These are phyloP conservation scores for Melieria picta DNA, from an alignment of 2,888 invertebrate genomes.

Conservation along the genomic window DNA sequence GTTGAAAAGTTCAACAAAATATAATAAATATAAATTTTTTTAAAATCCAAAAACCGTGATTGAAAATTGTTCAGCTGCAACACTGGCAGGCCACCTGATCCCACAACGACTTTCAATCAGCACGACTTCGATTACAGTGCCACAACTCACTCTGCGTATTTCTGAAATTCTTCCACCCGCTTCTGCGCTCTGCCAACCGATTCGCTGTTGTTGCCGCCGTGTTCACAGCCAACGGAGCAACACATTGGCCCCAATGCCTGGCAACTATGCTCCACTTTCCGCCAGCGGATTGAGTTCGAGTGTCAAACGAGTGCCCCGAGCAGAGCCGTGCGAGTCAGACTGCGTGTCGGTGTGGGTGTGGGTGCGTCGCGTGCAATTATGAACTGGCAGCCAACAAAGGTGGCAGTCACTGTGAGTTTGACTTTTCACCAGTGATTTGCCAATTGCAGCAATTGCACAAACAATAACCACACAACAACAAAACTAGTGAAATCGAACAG, in stretches of 20 bases:
- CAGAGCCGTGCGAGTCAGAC: slow-evolving; percentile 31
- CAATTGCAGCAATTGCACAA: background rate
- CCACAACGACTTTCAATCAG: too few relatives aligned
- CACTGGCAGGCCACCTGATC: too few relatives aligned
- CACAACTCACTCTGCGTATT: too few relatives aligned
- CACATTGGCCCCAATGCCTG: background rate
- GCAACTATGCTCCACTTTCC: slow-evolving; percentile 11
- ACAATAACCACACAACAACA: background rate
- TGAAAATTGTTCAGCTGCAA: too few relatives aligned
- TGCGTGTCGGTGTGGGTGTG: slow-evolving; percentile 36
- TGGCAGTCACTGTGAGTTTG: slow-evolving; percentile 3
- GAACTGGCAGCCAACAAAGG: background rate
- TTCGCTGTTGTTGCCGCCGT: background rate
- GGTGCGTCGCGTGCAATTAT: background rate
- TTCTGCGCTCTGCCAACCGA: too few relatives aligned
- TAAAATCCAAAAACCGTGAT: too few relatives aligned
- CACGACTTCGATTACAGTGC: too few relatives aligned
- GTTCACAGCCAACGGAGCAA: background rate
- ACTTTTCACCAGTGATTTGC: slow-evolving; percentile 19
- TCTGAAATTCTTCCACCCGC: too few relatives aligned
- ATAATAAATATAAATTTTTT: too few relatives aligned
- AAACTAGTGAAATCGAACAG: background rate
- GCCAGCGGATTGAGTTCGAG: slow-evolving; percentile 26
- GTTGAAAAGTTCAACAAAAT: too few relatives aligned
- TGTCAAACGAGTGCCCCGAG: slow-evolving; percentile 37